Base-by-base conservation (phyloP, 2,797 vertebrate species). In the Poeciliopsis paucimaculata region DNA sequence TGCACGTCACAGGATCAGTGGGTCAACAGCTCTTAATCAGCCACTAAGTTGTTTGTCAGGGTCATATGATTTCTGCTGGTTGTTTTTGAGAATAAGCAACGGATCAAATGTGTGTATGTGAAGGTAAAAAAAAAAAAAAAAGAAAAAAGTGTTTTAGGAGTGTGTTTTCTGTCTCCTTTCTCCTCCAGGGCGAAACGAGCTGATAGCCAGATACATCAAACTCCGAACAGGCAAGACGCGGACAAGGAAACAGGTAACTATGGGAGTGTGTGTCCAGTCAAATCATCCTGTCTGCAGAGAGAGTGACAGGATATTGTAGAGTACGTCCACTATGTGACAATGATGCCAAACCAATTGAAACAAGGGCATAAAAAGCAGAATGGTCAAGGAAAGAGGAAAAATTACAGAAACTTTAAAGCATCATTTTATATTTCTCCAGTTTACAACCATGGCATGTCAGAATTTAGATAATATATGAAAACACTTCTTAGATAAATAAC, bases 151-250 rank as follows among this genome's bases (percentile, higher is more conserved):
- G 55, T 88, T 76, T 87, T 77, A 87, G 84, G 51, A 36, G 75
- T 49, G 31, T 80, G 46, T 79, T 82, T 53, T 88, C 49, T 91
- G 41, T 88, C 70, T 70, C 39, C 39, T 83, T 70, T 77, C 66
- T 77, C 62, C 77, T 95, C 92, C 94, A 99, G 98, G 98, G 96
- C 98, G 98, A 89, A 99, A 99, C 91, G 98, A 99, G 95, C 95
- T 99, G 93, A 99, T 99, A 95, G 98, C 98, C 93, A 97, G 98
- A 96, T 99, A 99, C 96, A 99, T 99, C 96, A 99, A 99, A 93
- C 97, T 99, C 85, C 95, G 98, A 91, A 99, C 98, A 64, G 98
- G 98, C 82, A 99, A 99, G 95, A 99, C 98, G 92, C 96, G 98
- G 91, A 99, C 98, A 89, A 97, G 98, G 94, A 99, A 99, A 93